A percentile compares a stretch with the other conserved stretches of the same genome.
These are phyloP conservation scores for Cataglyphis hispanica DNA, from an alignment of 1,140 invertebrate species.

Conservation along the genomic window DNA sequence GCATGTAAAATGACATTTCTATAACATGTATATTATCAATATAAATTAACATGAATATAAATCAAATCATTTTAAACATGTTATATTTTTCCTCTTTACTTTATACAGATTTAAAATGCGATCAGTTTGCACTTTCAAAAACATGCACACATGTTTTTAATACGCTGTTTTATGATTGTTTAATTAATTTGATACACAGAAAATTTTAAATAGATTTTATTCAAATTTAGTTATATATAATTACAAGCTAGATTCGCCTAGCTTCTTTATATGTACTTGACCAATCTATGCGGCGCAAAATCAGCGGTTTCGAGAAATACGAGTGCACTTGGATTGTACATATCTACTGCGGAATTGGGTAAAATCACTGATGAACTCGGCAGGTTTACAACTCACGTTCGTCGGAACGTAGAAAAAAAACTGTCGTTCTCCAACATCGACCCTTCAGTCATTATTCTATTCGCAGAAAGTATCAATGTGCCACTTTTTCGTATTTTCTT, in stretches of 20 bases:
- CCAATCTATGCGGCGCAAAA: constrained; percentile 44
- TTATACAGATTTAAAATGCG: too few relatives aligned
- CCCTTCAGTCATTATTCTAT: constrained; percentile 11
- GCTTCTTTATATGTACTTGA: background rate
- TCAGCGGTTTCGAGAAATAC: constrained; percentile 53
- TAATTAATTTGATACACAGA: background rate
- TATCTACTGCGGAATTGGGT: constrained; percentile 46
- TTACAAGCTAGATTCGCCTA: background rate
- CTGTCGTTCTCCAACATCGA: background rate
- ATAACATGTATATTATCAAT: too few relatives aligned
- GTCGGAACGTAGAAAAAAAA: background rate
- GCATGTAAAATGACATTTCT: too few relatives aligned
- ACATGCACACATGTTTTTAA: too few relatives aligned
- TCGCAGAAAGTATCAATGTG: background rate
- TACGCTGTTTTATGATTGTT: background rate
- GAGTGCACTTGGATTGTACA: constrained; percentile 58
- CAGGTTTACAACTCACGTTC: constrained; percentile 55
- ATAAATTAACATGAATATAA: too few relatives aligned
- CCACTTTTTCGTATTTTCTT: background rate
- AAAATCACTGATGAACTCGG: constrained; percentile 63
- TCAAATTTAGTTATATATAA: background rate
- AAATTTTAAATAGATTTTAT: background rate
- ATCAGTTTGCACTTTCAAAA: too few relatives aligned
- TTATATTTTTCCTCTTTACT: too few relatives aligned
- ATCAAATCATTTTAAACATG: too few relatives aligned